Conservation (phyloP, 2,113 vertebrate genomes). For the Promerops cafer region DNA sequence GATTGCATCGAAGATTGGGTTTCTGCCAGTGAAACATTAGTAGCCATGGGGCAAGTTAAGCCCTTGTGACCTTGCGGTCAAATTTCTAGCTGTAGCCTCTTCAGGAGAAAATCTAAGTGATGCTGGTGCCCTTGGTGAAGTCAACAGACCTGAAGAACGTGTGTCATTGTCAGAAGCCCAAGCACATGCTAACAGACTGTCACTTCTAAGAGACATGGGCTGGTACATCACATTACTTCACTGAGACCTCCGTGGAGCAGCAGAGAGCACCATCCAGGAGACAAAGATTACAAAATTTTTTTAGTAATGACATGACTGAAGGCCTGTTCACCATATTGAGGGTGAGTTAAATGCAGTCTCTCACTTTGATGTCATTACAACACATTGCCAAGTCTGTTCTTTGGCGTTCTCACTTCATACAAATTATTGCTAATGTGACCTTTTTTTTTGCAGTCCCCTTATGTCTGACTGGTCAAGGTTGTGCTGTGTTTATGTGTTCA, state of each 20-base stretch:
- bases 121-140: slow-evolving; percentile 22
- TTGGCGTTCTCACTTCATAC: background rate
- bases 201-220: background rate
- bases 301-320: background rate
- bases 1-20: background rate
- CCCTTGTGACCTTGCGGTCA: background rate
- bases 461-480: background rate
- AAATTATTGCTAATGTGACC: background rate
- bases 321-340: background rate
- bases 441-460: background rate
- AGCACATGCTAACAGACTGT: background rate
- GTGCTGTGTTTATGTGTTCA: background rate
- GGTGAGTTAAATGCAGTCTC: background rate
- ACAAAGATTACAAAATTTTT: background rate
- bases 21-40: slow-evolving; percentile 7
- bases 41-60: slow-evolving; percentile 18
- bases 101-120: background rate
- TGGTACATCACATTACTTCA: slow-evolving; percentile 28
- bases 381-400: background rate
- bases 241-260: background rate
- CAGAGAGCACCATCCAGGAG: background rate
- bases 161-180: slow-evolving; percentile 4
- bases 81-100: background rate
- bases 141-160: slow-evolving; percentile 11
- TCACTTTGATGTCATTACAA: background rate